These are phyloP conservation scores for Terrapene triunguis DNA, from an alignment of 2,113 vertebrate genomes.

Conservation along the genomic window DNA sequence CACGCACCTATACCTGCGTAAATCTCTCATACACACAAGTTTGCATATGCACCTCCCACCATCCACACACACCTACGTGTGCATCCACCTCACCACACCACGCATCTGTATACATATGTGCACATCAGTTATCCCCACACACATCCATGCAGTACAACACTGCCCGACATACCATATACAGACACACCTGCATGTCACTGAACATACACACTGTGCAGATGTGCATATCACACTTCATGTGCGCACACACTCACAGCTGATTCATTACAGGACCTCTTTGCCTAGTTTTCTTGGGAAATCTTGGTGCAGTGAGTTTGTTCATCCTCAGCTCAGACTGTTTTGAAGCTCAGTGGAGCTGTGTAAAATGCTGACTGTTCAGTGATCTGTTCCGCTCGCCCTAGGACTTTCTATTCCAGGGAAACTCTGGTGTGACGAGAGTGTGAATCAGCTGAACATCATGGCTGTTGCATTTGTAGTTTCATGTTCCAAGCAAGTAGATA, in stretches of 20 bases:
- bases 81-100: not conserved
- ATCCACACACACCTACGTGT: not conserved
- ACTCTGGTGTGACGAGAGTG: not conserved
- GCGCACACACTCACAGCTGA: not conserved
- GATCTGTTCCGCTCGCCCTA: rapidly evolving
- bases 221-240: not conserved
- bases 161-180: not conserved
- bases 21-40: not conserved
- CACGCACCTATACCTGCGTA: not conserved
- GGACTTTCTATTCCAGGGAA: not conserved
- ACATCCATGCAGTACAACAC: not conserved
- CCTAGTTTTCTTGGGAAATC: not conserved
- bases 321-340: not conserved
- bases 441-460: not conserved
- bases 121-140: not conserved
- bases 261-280: not conserved
- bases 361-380: not conserved
- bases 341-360: not conserved
- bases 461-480: not conserved
- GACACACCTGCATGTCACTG: not conserved
- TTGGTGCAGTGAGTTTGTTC: not conserved
- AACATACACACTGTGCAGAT: not conserved
- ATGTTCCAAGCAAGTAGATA: not conserved
- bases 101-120: not conserved
- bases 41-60: not conserved